Evolutionary conservation across 1,140 invertebrate species (phyloP).

Genomic region (Drosophila lowei): DNA sequence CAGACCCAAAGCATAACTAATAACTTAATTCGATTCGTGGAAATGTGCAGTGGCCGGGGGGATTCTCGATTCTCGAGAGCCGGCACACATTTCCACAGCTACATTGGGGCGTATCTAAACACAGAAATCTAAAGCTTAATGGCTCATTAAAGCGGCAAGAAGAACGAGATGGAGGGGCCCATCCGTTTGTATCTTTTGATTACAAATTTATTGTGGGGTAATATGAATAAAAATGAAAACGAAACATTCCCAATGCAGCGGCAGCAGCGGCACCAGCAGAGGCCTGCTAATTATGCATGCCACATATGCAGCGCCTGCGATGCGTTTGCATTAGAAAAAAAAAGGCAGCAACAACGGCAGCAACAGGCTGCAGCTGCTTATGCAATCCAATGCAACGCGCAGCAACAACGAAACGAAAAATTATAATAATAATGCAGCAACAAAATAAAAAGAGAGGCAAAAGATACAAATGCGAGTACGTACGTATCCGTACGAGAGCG

Average conservation of each 20-base stretch:
- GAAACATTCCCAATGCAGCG: constrained; percentile 44
- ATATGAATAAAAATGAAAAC: constrained; percentile 75
- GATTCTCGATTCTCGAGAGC: constrained; percentile 35
- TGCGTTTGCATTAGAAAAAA: constrained; percentile 58
- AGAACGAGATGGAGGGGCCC: constrained; percentile 5
- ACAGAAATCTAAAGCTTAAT: constrained; percentile 79
- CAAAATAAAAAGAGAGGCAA: constrained; percentile 47
- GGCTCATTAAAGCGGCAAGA: constrained; percentile 67
- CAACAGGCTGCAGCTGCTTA: constrained; percentile 68
- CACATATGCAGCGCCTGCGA: constrained; percentile 57
- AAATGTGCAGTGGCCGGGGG: constrained; percentile 34
- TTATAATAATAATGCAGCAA: constrained; percentile 71
- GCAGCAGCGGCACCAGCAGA: background rate
- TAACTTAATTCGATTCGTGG: constrained; percentile 80
- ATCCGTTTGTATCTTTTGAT: constrained; percentile 45
- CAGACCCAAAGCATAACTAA: constrained; percentile 58
- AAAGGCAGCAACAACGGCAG: too few species aligned
- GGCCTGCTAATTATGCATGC: constrained; percentile 77
- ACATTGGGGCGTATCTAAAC: constrained; percentile 71
- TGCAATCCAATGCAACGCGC: constrained; percentile 54
- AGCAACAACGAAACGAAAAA: constrained; percentile 42
- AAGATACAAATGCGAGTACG: constrained; percentile 39
- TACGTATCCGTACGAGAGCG: constrained; percentile 6
- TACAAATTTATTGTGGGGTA: constrained; percentile 75
- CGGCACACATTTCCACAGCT: constrained; percentile 6